Conservation (phyloP, 2,113 vertebrate genomes). For the Ammodytes marinus region DNA sequence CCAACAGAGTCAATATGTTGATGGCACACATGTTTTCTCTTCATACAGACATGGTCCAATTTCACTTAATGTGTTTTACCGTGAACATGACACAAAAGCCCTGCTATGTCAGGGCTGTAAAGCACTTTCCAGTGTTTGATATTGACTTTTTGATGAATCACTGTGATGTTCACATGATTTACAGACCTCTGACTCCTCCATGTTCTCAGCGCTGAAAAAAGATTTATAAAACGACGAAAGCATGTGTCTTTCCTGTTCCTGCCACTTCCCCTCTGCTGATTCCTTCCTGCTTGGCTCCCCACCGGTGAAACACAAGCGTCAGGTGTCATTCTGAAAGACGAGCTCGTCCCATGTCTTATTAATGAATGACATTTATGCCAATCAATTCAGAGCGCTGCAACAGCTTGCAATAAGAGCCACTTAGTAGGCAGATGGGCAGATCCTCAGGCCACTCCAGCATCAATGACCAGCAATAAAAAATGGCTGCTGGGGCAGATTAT, state of each 20-base stretch:
- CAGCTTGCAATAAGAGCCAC: constrained; percentile 74
- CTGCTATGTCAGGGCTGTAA: constrained; percentile 1
- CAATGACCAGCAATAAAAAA: constrained; percentile 62
- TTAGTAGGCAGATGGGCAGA: constrained; percentile 68
- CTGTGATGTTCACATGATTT: not conserved
- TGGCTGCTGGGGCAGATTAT: constrained; percentile 49
- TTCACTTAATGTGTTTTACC: constrained; percentile 36
- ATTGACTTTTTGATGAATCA: not conserved
- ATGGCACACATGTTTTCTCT: constrained; percentile 30
- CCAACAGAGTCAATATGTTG: constrained; percentile 60
- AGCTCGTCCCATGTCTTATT: constrained; percentile 81
- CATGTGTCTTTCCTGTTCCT: constrained; percentile 36
- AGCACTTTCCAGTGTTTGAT: constrained; percentile 37
- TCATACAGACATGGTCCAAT: constrained; percentile 5
- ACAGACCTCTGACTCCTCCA: not conserved
- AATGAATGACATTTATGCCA: constrained; percentile 80
- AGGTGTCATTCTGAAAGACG: constrained; percentile 79
- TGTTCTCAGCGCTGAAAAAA: not conserved
- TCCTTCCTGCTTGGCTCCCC: constrained; percentile 61
- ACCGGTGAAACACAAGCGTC: constrained; percentile 68
- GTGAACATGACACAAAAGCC: constrained; percentile 40
- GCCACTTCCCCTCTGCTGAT: constrained; percentile 57
- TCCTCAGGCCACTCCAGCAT: constrained; percentile 54
- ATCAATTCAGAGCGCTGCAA: constrained; percentile 70
- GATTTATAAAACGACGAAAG: constrained; percentile 33